Conservation (phyloP, 2,888 invertebrate genomes). For the Aporophyla nigra region DNA sequence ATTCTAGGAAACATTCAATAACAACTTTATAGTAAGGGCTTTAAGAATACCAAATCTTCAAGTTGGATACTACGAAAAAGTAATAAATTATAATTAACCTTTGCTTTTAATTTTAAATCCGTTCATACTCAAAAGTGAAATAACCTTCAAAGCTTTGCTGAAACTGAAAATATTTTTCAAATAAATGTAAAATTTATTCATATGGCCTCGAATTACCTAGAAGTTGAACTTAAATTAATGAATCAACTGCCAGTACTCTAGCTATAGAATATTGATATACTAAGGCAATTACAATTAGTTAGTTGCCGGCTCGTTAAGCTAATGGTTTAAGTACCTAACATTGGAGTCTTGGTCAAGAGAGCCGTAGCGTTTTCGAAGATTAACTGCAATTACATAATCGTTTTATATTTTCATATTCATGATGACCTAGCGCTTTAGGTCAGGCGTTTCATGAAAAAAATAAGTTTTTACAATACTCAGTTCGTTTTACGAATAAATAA, state of each 20-base stretch:
- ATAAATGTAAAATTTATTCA: constrained; percentile 7
- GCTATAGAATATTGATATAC: constrained; percentile 51
- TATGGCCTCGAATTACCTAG: not conserved
- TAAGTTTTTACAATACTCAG: not conserved
- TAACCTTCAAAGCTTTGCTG: not conserved
- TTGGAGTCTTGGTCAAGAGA: constrained; percentile 41
- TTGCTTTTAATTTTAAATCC: not conserved
- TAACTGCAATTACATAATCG: constrained; percentile 48
- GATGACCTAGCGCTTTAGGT: not conserved
- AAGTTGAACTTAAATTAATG: constrained; percentile 35
- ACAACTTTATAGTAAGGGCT: not conserved
- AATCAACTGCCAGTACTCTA: constrained; percentile 19
- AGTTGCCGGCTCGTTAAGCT: constrained; percentile 54
- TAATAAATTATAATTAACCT: not conserved
- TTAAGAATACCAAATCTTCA: not conserved
- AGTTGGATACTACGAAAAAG: not conserved
- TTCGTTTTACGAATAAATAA: not conserved
- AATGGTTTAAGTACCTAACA: constrained; percentile 58
- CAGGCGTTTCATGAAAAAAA: not conserved
- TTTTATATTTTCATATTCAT: constrained; percentile 15
- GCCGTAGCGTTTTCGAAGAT: constrained; percentile 38
- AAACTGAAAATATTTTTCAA: constrained; percentile 1
- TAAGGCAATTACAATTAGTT: constrained; percentile 59
- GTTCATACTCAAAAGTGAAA: not conserved
- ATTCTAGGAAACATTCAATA: too few relatives aligned